Evolutionary conservation across 2,888 invertebrate species (phyloP).

Genomic region (Dicroscelio sp.): DNA sequence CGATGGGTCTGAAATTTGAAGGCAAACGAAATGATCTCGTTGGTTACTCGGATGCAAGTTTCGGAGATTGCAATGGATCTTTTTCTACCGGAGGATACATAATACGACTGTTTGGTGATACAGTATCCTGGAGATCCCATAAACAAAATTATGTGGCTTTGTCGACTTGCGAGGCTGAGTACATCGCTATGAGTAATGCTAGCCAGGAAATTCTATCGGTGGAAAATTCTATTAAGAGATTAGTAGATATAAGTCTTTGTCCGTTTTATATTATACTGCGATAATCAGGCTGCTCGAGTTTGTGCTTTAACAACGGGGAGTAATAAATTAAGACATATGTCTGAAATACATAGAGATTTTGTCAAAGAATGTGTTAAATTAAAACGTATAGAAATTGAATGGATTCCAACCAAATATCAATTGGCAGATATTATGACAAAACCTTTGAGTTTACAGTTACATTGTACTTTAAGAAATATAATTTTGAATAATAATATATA

Average conservation of each 20-base stretch:
- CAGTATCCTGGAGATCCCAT: background rate
- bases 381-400: background rate
- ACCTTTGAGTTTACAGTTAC: slow-evolving; percentile 12
- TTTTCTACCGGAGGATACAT: background rate
- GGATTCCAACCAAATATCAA: background rate
- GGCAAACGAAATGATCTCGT: background rate
- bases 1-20: background rate
- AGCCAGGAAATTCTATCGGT: background rate
- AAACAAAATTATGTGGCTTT: slow-evolving; percentile 22
- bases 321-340: background rate
- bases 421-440: slow-evolving; percentile 7
- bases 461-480: no score
- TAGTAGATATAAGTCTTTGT: background rate
- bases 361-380: background rate
- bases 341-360: background rate
- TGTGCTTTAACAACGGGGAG: background rate
- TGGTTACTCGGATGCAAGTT: slow-evolving; percentile 6
- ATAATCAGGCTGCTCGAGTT: background rate
- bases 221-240: background rate
- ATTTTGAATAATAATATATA: no score
- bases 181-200: background rate
- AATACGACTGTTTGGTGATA: slow-evolving; percentile 6
- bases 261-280: no score
- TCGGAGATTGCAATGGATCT: slow-evolving; percentile 9
- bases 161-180: slow-evolving; percentile 11